Percentiles rank a stretch among this genome's conserved stretches.
phyloP scores from a whole-genome alignment of 2,113 vertebrate species.

The Mobula hypostoma region DNA sequence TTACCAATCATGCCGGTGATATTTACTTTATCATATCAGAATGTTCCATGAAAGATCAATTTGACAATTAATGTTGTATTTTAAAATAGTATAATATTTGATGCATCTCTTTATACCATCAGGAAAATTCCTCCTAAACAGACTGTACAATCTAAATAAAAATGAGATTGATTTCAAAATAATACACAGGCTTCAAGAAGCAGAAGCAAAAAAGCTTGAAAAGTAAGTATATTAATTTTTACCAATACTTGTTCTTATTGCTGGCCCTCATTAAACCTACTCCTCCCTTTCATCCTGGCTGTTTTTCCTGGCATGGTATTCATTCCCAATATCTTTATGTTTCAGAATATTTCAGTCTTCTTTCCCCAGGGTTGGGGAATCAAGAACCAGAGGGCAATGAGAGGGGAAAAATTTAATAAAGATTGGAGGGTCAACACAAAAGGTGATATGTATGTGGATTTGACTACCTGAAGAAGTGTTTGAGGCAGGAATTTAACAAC shows the following conservation, averaged over 20 bases:
- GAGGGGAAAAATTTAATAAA: too few relatives aligned
- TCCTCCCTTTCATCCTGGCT: neutral
- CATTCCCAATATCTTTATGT: too few relatives aligned
- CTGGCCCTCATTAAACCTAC: neutral
- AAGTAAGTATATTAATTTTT: conserved; percentile 48
- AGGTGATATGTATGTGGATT: too few relatives aligned
- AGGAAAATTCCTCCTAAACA: conserved; percentile 50
- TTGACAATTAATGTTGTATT: neutral
- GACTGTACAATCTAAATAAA: conserved; percentile 55
- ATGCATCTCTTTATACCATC: neutral
- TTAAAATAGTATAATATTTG: neutral
- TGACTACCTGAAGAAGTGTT: too few relatives aligned
- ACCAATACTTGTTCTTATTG: neutral
- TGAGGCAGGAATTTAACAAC: too few relatives aligned
- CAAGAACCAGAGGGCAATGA: too few relatives aligned
- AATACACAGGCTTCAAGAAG: conserved; percentile 52
- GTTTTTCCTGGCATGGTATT: neutral
- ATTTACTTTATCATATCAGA: neutral
- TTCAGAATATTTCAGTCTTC: too few relatives aligned
- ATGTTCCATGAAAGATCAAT: neutral
- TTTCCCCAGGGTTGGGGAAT: too few relatives aligned
- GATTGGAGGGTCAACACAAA: too few relatives aligned
- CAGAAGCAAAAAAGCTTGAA: conserved; percentile 49
- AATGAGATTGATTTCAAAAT: conserved; percentile 57
- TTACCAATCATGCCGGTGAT: neutral